Base-by-base conservation (phyloP, 1,140 invertebrate genomes). In the Araneus ventricosus region DNA sequence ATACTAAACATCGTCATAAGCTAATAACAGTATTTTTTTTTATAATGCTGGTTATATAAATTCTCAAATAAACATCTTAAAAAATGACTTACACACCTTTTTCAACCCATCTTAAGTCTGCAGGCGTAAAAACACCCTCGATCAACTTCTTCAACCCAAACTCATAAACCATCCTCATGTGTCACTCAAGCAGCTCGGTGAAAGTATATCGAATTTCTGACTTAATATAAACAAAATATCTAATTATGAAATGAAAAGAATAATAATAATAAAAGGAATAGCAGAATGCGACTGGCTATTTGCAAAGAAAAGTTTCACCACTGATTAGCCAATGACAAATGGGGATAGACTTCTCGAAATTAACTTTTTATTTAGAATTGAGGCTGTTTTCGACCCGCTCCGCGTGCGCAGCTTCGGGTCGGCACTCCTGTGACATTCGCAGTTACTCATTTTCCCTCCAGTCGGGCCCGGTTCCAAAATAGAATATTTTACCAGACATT, bases 401-500 rank as follows among this genome's bases (percentile, higher is more conserved):
- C 27, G 20, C 57, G 27, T 14, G 10, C 24, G 45, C 30, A n/a
- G 10, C 24, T 14, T 24, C 30, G 57, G 84, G 52, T 86, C 84
- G 84, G 39, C 45, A 86, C 59, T 45, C 45, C 79, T 30, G 39
- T 90, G 89, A 90, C 89, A 90, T 59, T 90, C 30, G 75, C 89
- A 63, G 75, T 90, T 39, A 90, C 89, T 90, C 89, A 90, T 90
- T 90, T 82, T 67, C 86, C 89, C 27, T 20, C 10, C 17, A 75
- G 34, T 20, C 89, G 89, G 86, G 59, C 86, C 86, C 22, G 70
- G 52, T 63, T 90, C 89, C 75, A 82, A 90, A 90, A 90, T 82
- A 90, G 75, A 41, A 20, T 39, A 24, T n/a, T 67, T 37, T 61
- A 30, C 52, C 52, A 59, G 30, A 30, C 41, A 63, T n/a, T n/a